Evolutionary conservation across 2,113 vertebrate species (phyloP), one percentile per base, ranked within the genome.

Genomic region (Engystomops pustulosus): DNA sequence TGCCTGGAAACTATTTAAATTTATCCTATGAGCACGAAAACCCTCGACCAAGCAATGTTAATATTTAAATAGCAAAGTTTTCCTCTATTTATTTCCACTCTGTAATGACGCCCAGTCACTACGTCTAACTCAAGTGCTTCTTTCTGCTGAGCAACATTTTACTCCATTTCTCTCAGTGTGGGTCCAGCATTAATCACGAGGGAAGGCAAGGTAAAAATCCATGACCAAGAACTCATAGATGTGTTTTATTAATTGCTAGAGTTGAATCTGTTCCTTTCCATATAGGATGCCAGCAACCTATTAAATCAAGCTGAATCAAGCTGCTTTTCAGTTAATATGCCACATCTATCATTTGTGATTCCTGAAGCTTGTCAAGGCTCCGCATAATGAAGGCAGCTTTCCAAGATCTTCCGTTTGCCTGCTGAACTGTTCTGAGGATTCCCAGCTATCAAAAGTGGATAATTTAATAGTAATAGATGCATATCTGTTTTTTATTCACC

Each of bases 1-100:
- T 55, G 60, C 74, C 82, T 78, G 36, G 60, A 84, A 67, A 78
- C 30, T 51, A 78, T 55, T 84, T 69, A 41, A 78, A 68, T 78
- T 69, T 84, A 27, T 70, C 74, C 45, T n/a, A 45, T 27, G 34
- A 70, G 47, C 60, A 76, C 76, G 38, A 49, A 76, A 49, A 81
- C 25, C 2, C 8, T 32, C 25, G 15, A 44, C 10, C 32, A 58
- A 72, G 36, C 47, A 41, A 36, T 72, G 45, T 80, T 69, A 36
- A 80, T 49, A 68, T 68, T 80, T 41, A 69, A 81, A 81, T 49
- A 38, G 30, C n/a, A 47, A 27, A n/a, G 3, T n/a, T 77, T 77
- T 38, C 30, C 20, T 70, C 32, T 70, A 70, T 81, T 70, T 53
- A 51, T 53, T 69, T 69, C 38, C 17, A 15, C n/a, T n/a, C 36